phyloP scores from a whole-genome alignment of 1,140 invertebrate species.

The Trichomalopsis sarcophagae region DNA sequence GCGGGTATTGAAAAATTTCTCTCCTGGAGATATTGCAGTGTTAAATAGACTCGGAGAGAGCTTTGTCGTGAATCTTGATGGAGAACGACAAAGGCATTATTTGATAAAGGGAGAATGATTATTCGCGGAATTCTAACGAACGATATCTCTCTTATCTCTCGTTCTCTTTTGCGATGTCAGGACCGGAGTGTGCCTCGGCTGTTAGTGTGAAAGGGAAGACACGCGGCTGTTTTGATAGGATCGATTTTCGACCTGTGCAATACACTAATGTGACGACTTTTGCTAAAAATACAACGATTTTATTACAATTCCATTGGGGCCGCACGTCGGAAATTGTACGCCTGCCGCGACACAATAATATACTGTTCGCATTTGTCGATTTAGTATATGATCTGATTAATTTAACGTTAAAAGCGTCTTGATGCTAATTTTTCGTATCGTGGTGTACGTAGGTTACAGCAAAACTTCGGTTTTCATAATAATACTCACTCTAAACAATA shows the following conservation, averaged over 20 bases:
- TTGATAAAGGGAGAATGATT: neutral
- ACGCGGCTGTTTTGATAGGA: neutral
- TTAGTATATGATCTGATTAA: too few relatives aligned
- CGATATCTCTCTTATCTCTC: neutral
- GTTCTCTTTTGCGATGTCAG: neutral
- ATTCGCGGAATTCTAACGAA: neutral
- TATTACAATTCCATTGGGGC: too few relatives aligned
- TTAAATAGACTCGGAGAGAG: too few relatives aligned
- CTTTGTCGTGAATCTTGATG: neutral
- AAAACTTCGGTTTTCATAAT: neutral
- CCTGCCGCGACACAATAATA: too few relatives aligned
- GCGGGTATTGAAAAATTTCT: neutral
- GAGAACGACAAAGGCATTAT: neutral
- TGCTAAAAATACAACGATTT: too few relatives aligned
- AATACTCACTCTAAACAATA: neutral
- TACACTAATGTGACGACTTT: too few relatives aligned
- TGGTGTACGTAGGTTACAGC: too few relatives aligned
- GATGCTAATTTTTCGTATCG: too few relatives aligned
- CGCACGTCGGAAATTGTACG: too few relatives aligned
- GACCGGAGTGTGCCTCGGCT: neutral
- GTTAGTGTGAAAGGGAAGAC: too few relatives aligned
- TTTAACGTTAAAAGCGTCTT: too few relatives aligned
- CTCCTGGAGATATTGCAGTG: neutral
- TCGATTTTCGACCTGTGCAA: neutral
- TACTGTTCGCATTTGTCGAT: too few relatives aligned